A percentile compares a stretch with the other conserved stretches of the same genome.
These are phyloP conservation scores for Malachius bipustulatus DNA, from an alignment of 2,888 invertebrate species.

Conservation along the genomic window DNA sequence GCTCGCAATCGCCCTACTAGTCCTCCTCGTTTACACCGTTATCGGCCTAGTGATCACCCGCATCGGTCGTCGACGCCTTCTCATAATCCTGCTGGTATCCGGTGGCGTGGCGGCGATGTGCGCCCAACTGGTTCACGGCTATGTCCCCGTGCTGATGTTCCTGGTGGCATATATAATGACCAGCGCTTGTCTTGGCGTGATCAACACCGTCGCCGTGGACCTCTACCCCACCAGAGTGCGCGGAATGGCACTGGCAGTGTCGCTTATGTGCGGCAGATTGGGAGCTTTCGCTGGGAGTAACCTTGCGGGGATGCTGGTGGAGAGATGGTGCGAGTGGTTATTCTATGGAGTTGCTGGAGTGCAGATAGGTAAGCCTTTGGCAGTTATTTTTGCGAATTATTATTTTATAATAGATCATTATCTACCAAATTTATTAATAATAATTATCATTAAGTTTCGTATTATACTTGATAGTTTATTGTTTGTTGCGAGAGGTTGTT, in stretches of 20 bases:
- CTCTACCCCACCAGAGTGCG: constrained; percentile 36
- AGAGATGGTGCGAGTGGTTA: constrained; percentile 36
- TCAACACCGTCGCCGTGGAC: constrained; percentile 34
- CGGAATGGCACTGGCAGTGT: constrained; percentile 43
- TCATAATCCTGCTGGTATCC: constrained; percentile 24
- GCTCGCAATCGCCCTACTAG: constrained; percentile 27
- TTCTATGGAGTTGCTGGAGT: constrained; percentile 33
- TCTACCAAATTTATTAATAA: too few relatives aligned
- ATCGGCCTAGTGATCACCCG: constrained; percentile 36
- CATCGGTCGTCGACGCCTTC: constrained; percentile 43
- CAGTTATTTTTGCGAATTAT: too few relatives aligned
- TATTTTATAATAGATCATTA: too few relatives aligned
- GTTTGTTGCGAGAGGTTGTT: too few relatives aligned
- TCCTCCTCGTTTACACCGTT: constrained; percentile 28
- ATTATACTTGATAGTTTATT: too few relatives aligned
- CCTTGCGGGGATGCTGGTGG: constrained; percentile 36
- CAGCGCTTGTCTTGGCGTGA: constrained; percentile 30
- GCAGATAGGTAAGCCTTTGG: constrained; percentile 30
- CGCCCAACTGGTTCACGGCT: constrained; percentile 27
- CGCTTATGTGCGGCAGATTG: constrained; percentile 41
- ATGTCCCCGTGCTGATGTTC: constrained; percentile 23
- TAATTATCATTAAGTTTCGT: too few relatives aligned
- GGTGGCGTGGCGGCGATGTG: constrained; percentile 29
- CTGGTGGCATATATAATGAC: constrained; percentile 31
- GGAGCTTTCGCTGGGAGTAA: constrained; percentile 41